phyloP scores from a whole-genome alignment of 2,888 invertebrate genomes.

The Polyommatus iphigenia region DNA sequence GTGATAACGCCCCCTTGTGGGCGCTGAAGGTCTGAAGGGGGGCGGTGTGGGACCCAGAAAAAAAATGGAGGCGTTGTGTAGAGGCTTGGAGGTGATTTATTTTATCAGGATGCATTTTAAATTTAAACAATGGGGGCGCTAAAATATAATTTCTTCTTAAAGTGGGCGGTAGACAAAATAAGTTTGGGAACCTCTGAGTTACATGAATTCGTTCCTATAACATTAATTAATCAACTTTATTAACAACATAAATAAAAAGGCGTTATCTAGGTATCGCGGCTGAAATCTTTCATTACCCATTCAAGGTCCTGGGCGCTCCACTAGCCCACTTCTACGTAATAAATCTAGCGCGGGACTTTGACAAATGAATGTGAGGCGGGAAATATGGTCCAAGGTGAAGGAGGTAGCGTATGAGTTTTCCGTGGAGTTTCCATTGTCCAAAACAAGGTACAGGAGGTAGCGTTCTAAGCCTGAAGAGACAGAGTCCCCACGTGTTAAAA shows the following conservation, averaged over 20 bases:
- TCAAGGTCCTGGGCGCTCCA: slow-evolving; percentile 42
- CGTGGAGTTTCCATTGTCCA: neutral
- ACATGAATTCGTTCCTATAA: neutral
- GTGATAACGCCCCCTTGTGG: no score
- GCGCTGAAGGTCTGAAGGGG: no score
- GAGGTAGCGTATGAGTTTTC: slow-evolving; percentile 13
- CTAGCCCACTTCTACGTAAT: slow-evolving; percentile 44
- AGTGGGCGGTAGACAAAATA: no score
- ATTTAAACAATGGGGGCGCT: no score
- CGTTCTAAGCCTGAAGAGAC: no score
- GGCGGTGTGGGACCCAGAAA: no score
- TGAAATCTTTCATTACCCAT: slow-evolving; percentile 36
- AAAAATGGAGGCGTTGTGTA: no score
- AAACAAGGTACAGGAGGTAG: neutral
- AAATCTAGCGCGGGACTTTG: slow-evolving; percentile 47
- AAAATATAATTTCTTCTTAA: no score
- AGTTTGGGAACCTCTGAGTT: no score
- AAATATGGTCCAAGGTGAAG: slow-evolving; percentile 34
- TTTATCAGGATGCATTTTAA: no score
- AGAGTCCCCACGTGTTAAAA: no score
- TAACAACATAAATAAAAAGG: slow-evolving; percentile 21
- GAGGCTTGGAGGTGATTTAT: no score
- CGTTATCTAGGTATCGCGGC: slow-evolving; percentile 14
- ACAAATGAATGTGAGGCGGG: slow-evolving; percentile 46
- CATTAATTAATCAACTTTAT: neutral